Percentiles rank a stretch among this genome's conserved stretches.
phyloP scores from a whole-genome alignment of 2,888 invertebrate species.

The Timandra comae region DNA sequence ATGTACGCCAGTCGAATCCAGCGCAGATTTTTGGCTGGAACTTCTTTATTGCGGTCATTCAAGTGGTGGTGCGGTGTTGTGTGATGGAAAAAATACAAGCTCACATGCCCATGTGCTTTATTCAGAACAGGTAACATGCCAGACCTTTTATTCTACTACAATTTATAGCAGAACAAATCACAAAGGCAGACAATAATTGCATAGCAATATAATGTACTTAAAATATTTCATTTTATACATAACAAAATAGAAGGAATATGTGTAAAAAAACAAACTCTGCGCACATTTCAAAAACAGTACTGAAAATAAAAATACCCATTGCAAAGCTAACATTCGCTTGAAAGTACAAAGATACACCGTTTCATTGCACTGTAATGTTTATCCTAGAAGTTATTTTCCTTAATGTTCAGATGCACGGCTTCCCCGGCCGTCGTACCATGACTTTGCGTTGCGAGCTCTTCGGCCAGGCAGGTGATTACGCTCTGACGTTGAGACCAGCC shows the following conservation, averaged over 20 bases:
- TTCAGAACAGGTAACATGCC: constrained; percentile 88
- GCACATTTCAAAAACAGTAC: no score
- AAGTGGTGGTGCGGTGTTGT: constrained; percentile 80
- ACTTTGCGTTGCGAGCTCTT: constrained; percentile 86
- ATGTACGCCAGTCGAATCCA: constrained; percentile 78
- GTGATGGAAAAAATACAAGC: constrained; percentile 78
- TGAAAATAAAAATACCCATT: no score
- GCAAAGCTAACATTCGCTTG: no score
- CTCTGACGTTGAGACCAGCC: constrained; percentile 82
- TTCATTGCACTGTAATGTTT: no score
- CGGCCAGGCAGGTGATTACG: constrained; percentile 89
- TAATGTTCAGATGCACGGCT: constrained; percentile 62
- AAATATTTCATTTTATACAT: no score
- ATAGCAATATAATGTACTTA: no score
- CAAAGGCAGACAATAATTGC: no score
- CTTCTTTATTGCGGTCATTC: constrained; percentile 86
- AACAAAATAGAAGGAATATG: no score
- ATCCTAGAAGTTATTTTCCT: neutral
- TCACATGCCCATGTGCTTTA: constrained; percentile 80
- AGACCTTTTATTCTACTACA: no score
- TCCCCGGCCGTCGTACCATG: constrained; percentile 82
- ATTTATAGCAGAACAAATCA: no score
- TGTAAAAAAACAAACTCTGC: no score
- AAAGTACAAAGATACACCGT: no score
- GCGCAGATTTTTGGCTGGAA: constrained; percentile 85